Evolutionary conservation across 2,113 vertebrate genomes (phyloP).

Genomic region (Fulmarus glacialis): DNA sequence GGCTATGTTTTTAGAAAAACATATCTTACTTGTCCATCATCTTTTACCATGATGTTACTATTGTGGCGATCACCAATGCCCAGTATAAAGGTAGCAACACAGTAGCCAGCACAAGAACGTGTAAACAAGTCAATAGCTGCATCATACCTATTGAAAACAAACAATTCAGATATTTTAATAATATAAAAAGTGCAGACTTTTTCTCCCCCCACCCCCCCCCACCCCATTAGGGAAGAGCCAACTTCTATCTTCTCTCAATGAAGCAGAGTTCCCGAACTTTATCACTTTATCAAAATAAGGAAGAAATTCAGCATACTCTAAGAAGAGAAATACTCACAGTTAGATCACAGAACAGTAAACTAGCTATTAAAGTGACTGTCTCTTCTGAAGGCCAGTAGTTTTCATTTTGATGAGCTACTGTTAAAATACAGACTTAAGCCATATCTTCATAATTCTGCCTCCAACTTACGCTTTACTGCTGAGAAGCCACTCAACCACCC

Average conservation of each 20-base stretch:
- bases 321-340: neutral
- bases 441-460: neutral
- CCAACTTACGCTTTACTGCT: neutral
- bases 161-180: neutral
- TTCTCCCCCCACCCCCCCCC: accelerated
- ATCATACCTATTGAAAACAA: slow-evolving; percentile 85
- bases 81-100: slow-evolving; percentile 96
- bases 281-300: neutral
- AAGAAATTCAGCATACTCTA: neutral
- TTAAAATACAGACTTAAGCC: neutral
- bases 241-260: neutral
- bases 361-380: neutral
- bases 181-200: neutral
- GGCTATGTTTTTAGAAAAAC: neutral
- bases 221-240: neutral
- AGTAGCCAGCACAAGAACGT: slow-evolving; percentile 96
- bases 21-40: slow-evolving; percentile 91
- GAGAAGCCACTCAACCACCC: neutral
- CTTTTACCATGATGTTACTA: slow-evolving; percentile 99
- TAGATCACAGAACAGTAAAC: neutral
- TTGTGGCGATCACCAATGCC: slow-evolving; percentile 98
- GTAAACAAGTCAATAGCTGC: slow-evolving; percentile 96
- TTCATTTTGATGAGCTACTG: neutral
- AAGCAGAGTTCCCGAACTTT: neutral
- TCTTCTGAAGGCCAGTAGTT: neutral